These are phyloP conservation scores for Cossypha polioptera DNA, from an alignment of 2,797 vertebrate genomes.

Conservation along the genomic window DNA sequence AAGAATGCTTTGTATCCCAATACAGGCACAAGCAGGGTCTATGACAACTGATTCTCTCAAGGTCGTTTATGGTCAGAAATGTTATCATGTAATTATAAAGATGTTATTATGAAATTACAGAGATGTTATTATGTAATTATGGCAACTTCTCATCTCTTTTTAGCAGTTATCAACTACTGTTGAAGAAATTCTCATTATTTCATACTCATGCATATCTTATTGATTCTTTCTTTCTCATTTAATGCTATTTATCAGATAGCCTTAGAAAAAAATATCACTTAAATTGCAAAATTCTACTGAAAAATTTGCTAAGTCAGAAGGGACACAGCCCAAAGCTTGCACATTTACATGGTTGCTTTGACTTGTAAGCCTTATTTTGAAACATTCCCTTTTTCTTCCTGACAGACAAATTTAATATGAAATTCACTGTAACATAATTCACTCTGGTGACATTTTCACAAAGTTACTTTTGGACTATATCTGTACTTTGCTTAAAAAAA, in stretches of 20 bases:
- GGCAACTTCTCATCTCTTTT: background rate
- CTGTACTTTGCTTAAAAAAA: background rate
- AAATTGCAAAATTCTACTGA: background rate
- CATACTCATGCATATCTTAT: background rate
- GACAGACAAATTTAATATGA: background rate
- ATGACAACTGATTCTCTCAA: background rate
- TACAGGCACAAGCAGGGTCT: background rate
- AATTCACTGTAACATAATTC: background rate
- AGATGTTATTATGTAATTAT: background rate
- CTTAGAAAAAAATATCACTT: background rate
- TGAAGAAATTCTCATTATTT: background rate
- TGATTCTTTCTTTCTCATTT: background rate
- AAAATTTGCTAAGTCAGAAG: background rate
- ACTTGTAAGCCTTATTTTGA: background rate
- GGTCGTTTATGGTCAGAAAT: background rate
- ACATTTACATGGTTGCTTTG: background rate
- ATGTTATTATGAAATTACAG: background rate
- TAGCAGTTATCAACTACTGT: background rate
- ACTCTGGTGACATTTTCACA: background rate
- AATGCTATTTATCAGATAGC: background rate
- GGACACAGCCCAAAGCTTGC: background rate
- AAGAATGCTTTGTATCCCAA: background rate
- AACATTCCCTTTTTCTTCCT: background rate
- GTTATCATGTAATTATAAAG: background rate
- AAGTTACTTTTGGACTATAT: background rate